Evolutionary conservation across 2,888 invertebrate genomes (phyloP), one percentile per base, ranked within the genome.

Genomic region (Sinelater perroti): DNA sequence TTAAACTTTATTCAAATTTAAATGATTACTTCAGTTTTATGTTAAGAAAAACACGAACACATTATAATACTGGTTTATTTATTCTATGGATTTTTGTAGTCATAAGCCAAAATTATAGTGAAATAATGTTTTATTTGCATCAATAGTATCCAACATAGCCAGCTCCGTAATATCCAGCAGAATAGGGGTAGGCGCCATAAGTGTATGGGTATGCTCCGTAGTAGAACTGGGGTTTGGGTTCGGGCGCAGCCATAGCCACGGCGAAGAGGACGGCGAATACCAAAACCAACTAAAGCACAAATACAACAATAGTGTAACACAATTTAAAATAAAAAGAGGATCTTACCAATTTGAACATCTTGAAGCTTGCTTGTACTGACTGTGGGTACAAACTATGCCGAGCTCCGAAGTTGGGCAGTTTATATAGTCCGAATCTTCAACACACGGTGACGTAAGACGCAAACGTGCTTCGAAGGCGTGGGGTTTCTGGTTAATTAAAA

Each of bases 261-360:
- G 57, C 61, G 40, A 61, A 54, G 17, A 57, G 11, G 35, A 40
- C 75, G 18, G 46, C 45, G 28, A n/a, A n/a, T n/a, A 52, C 30
- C 13, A 60, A n/a, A 8, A 56, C 13, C 30, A 60, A 53, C 60
- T 60, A 30, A n/a, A 51, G 40, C 17, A 36, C 1, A 36, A 4
- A 36, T 36, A n/a, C n/a, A n/a, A n/a, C n/a, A n/a, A n/a, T n/a
- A n/a, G n/a, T n/a, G n/a, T n/a, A n/a, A 1, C 17, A 36, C 17
- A 36, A 18, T 33, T 33, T 33, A 14, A 33, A 1, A 10, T 18
- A n/a, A n/a, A n/a, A n/a, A n/a, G n/a, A n/a, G 13, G 11, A 18
- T 50, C 56, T 26, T 50, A 56, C 56, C 26, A 50, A 28, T 42
- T 50, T 56, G 50, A 50, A 56, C 56, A 56, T 56, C 18, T 49